Percentiles rank a stretch among this genome's conserved stretches.
Evolutionary conservation across 2,888 invertebrate genomes (phyloP).

Genomic region (Apodemia zela): DNA sequence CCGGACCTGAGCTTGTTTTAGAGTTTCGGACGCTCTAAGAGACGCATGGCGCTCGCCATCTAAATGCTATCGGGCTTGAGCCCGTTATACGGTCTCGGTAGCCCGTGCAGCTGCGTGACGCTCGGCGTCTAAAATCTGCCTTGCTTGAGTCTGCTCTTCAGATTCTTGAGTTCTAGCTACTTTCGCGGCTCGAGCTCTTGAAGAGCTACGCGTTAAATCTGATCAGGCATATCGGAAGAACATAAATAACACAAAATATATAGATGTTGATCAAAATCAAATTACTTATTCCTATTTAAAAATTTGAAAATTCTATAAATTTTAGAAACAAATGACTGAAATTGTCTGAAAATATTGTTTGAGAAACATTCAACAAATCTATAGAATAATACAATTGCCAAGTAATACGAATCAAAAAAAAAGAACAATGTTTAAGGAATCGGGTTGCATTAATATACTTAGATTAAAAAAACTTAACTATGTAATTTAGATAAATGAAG

Average conservation of each 20-base stretch:
- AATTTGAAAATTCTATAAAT: too few species aligned
- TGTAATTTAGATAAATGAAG: background rate
- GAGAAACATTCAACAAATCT: background rate
- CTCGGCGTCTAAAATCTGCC: slow-evolving; percentile 7
- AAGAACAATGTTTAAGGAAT: background rate
- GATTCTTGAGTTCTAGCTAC: background rate
- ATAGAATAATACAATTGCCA: background rate
- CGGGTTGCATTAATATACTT: background rate
- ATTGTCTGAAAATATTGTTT: too few species aligned
- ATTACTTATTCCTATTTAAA: too few species aligned
- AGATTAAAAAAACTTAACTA: background rate
- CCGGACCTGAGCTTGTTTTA: background rate
- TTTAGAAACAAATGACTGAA: too few species aligned
- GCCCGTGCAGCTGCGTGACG: slow-evolving; percentile 4
- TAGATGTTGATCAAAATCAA: slow-evolving; percentile 3
- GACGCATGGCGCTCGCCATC: slow-evolving; percentile 6
- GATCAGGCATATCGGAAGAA: slow-evolving; percentile 6
- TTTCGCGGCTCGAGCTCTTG: slow-evolving; percentile 16
- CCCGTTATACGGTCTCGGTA: slow-evolving; percentile 6
- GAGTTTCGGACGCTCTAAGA: background rate
- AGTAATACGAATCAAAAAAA: background rate
- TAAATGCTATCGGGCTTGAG: background rate
- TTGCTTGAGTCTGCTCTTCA: slow-evolving; percentile 12
- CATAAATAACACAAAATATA: slow-evolving; percentile 7
- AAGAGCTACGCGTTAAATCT: slow-evolving; percentile 1